Evolutionary conservation across 2,888 invertebrate species (phyloP), one percentile per base, ranked within the genome.

Genomic region (Ypsolopha sequella): DNA sequence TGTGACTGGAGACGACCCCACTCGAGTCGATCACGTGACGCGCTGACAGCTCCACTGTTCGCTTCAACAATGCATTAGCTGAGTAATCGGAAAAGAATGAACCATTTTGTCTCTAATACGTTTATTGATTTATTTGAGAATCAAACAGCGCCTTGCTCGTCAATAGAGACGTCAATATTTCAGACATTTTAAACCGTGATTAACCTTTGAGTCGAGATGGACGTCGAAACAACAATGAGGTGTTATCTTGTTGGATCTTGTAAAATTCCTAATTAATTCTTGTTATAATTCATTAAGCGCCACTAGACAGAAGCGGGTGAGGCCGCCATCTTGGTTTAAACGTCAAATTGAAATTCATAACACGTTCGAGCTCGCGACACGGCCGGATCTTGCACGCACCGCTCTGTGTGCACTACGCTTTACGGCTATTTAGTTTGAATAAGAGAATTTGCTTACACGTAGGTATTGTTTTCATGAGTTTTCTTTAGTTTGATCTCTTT

Each of bases 271-370:
- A 13, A 47, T 47, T 69, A 64, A 62, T 65, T 59, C 60, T 59
- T 62, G 70, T 63, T 64, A 64, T 63, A 61, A 60, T 67, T 71
- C 69, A 71, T 73, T 72, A 69, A 66, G 68, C 62, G 59, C 60
- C 46, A 38, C 45, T 9, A 55, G 54, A 55, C 62, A 55, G 61
- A 59, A 54, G 60, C 39, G 39, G 41, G 53, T 46, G 10, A n/a
- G 46, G 53, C 59, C 53, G 68, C 68, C 71, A 67, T 67, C 67
- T 70, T 68, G 67, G 47, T 58, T 57, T 65, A 66, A 68, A 67
- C 65, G 66, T 60, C 70, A 65, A 65, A 77, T 78, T 80, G 66
- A 59, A 61, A 78, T 79, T 71, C 76, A 64, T 56, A 63, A 70
- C 77, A 78, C 79, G 79, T 75, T 53, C 70, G 60, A 59, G 59